These are phyloP conservation scores for Craseonycteris thonglongyai DNA, from an alignment of 2,113 vertebrate species.

Conservation along the genomic window DNA sequence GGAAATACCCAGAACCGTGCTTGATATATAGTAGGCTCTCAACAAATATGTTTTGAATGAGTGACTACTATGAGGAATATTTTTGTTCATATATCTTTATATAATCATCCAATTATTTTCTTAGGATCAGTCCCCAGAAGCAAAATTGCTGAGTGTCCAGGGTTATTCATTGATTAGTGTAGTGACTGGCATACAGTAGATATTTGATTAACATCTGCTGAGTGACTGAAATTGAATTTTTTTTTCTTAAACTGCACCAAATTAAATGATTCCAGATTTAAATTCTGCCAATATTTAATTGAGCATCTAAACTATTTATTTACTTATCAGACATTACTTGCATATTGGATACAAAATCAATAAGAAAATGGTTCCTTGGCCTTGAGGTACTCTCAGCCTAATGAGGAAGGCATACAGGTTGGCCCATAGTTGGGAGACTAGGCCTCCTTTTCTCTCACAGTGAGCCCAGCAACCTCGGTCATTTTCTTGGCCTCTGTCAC, in stretches of 20 bases:
- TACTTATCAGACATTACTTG: neutral
- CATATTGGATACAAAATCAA: neutral
- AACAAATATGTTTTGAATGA: neutral
- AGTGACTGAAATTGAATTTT: constrained; percentile 18
- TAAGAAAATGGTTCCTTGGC: neutral
- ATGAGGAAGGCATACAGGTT: neutral
- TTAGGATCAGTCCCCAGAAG: neutral
- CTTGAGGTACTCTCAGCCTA: neutral
- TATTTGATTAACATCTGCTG: constrained; percentile 3
- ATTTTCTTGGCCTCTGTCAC: neutral
- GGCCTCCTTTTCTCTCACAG: neutral
- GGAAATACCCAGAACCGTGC: neutral
- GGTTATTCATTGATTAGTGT: neutral
- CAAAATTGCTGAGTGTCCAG: neutral
- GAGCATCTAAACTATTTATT: neutral
- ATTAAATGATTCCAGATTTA: constrained; percentile 42
- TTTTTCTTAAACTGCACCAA: constrained; percentile 13
- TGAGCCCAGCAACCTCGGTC: neutral
- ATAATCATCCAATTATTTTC: neutral
- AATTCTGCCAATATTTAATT: constrained; percentile 19
- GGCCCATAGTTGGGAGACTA: neutral
- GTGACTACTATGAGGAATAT: neutral
- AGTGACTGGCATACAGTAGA: neutral
- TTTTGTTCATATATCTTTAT: neutral
- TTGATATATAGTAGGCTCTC: neutral